A percentile compares a stretch with the other conserved stretches of the same genome.
phyloP scores from a whole-genome alignment of 2,113 vertebrate species.

The Columba janthina region DNA sequence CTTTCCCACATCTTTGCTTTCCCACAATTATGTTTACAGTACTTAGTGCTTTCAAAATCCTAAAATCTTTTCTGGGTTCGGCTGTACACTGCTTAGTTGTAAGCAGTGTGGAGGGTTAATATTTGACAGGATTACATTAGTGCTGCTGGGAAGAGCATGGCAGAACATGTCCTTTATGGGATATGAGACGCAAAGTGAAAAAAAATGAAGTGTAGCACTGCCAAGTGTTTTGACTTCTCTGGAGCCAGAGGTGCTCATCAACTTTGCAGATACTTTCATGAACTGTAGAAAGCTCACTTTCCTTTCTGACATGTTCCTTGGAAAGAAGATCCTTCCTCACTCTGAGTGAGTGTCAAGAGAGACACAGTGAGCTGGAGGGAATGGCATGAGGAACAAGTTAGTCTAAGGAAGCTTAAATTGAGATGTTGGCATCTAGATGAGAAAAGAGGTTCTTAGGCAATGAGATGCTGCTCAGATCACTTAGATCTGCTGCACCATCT shows the following conservation, averaged over 20 bases:
- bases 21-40: not conserved
- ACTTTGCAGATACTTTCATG: not conserved
- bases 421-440: not conserved
- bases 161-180: not conserved
- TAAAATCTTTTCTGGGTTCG: not conserved
- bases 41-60: not conserved
- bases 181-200: fast-evolving
- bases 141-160: not conserved
- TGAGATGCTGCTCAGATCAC: not conserved
- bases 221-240: not conserved
- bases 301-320: not conserved
- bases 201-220: not conserved
- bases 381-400: not conserved
- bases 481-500: not conserved
- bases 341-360: not conserved
- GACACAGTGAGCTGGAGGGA: not conserved
- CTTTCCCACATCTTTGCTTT: too few species aligned
- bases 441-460: not conserved
- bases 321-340: not conserved
- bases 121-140: not conserved
- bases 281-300: not conserved
- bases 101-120: not conserved
- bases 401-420: not conserved
- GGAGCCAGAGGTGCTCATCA: not conserved
- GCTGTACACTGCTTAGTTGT: not conserved